Base-by-base conservation (phyloP, 2,113 vertebrate species). In the Entomyzon cyanotis region DNA sequence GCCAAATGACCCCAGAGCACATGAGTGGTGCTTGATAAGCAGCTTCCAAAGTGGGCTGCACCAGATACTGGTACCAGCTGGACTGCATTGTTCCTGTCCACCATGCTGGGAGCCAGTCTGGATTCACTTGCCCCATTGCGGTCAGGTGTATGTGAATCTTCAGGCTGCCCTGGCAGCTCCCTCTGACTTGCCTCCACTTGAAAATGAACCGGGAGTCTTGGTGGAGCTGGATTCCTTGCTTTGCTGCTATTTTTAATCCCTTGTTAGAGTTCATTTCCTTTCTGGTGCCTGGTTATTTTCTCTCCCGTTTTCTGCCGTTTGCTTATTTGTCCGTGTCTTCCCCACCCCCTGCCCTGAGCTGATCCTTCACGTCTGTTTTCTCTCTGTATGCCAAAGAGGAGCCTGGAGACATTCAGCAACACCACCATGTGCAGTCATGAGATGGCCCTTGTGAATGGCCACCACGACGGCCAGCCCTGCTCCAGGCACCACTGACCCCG, bases 281-380 rank as follows among this genome's bases (percentile, higher is more conserved):
- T 96, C 89, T 94, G 81, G 91, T 95, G 96, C 84, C 93, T 96
- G 95, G 94, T 96, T 97, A 95, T 96, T 95, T 96, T 95, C 92
- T 95, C 89, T 94, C 76, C 0, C 8, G 71, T 89, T 97, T 97
- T 92, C 69, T 96, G 76, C 81, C 24, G 69, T 90, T 96, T 93
- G 92, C 94, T 96, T 97, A 95, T 92, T 95, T 96, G 94, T 80
- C 69, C 17, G 0, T 64, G 81, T 92, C 44, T 52, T 91, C 70
- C 73, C 81, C 78, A 15, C 80, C 82, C 56, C n/a, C 60, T 1
- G 3, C 68, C 89, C 84, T 7, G 13, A 92, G 83, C 85, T 93
- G 83, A 86, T 95, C 67, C 62, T 88, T 94, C 82, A n/a, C 2
- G 14, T 80, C 93, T 95, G 90, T 87, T 94, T 96, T 92, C 95